Evolutionary conservation across 2,888 invertebrate species (phyloP).

Genomic region (Perdita meconis): DNA sequence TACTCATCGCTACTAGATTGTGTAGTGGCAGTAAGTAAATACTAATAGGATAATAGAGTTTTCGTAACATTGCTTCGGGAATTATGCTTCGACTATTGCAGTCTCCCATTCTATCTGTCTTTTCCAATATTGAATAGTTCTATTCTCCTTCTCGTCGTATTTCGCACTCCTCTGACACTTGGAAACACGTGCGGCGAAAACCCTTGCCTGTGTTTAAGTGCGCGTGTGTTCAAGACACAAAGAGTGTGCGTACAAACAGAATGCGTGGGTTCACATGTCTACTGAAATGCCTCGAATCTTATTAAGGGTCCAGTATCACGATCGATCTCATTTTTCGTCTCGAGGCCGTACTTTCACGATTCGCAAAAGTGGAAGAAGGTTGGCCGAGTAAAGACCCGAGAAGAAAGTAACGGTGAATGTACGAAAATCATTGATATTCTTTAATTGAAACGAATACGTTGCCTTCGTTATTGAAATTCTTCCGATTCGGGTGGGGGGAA

Average conservation of each 20-base stretch:
- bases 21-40: too few relatives aligned
- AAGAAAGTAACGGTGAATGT: slow-evolving; percentile 44
- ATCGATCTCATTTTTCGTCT: slow-evolving; percentile 43
- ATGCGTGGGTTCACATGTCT: background rate
- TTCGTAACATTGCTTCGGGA: slow-evolving; percentile 41
- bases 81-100: slow-evolving; percentile 11
- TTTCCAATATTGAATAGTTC: slow-evolving; percentile 1
- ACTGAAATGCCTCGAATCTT: slow-evolving; percentile 9
- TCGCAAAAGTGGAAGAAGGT: slow-evolving; percentile 13
- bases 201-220: background rate
- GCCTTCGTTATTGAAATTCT: slow-evolving; percentile 21
- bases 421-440: slow-evolving; percentile 42
- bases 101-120: background rate
- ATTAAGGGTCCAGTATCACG: slow-evolving; percentile 20
- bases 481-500: background rate
- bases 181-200: background rate
- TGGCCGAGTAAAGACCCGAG: background rate
- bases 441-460: slow-evolving; percentile 36
- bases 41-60: slow-evolving; percentile 28
- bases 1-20: too few relatives aligned
- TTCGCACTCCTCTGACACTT: background rate
- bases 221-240: background rate
- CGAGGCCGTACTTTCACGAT: slow-evolving; percentile 47
- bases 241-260: background rate
- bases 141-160: background rate